Evolutionary conservation across 2,113 vertebrate species (phyloP).

Genomic region (Bambusicola thoracicus): DNA sequence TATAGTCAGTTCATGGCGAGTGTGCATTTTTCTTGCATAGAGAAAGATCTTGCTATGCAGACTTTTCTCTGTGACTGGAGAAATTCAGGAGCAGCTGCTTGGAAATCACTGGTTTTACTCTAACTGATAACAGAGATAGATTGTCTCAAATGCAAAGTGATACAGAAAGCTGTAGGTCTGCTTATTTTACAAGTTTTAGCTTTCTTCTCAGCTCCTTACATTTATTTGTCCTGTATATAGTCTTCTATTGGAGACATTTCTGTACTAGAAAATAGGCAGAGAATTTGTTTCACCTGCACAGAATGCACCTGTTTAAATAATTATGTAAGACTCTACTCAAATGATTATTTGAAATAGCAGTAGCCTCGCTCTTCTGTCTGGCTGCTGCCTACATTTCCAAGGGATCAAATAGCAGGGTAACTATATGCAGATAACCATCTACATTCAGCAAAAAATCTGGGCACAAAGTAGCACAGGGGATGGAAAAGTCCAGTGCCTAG

Average conservation of each 20-base stretch:
- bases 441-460: neutral
- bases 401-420: neutral
- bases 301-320: neutral
- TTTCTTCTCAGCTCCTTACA: neutral
- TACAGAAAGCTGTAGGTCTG: neutral
- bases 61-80: neutral
- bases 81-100: neutral
- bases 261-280: neutral
- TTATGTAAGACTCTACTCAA: neutral
- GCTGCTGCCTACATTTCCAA: neutral
- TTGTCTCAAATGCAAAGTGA: neutral
- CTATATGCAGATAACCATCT: neutral
- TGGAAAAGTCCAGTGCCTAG: neutral
- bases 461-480: neutral
- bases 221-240: conserved; percentile 7
- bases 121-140: neutral
- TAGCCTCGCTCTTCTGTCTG: neutral
- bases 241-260: neutral
- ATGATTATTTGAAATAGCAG: neutral
- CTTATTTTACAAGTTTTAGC: neutral
- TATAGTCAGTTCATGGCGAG: neutral
- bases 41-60: neutral
- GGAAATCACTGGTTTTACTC: neutral
- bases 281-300: neutral
- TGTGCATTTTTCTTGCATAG: neutral